Percentiles rank a stretch among this genome's conserved stretches.
phyloP scores from a whole-genome alignment of 2,888 invertebrate genomes.

The Diarsia brunnea region DNA sequence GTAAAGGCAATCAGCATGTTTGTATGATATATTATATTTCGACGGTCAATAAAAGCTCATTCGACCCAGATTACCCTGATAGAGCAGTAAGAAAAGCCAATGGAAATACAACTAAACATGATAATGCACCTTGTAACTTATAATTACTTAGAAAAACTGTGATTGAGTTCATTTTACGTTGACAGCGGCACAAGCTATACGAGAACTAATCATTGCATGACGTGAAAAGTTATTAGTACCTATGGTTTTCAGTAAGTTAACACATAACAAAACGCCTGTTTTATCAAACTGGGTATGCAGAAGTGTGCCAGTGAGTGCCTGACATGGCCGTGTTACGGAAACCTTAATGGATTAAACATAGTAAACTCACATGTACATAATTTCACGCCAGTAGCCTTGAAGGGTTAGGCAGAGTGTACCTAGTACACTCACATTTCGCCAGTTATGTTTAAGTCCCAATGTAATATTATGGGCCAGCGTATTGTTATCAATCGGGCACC shows the following conservation, averaged over 20 bases:
- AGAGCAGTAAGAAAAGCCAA: not conserved
- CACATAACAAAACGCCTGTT: too few relatives aligned
- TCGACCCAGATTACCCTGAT: not conserved
- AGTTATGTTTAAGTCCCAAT: too few relatives aligned
- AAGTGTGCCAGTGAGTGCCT: too few relatives aligned
- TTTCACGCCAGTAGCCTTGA: too few relatives aligned
- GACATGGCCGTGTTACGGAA: not conserved
- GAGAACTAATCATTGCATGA: not conserved
- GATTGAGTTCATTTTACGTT: not conserved
- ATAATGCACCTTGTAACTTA: not conserved
- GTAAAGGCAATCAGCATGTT: too few relatives aligned
- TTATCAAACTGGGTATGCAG: not conserved
- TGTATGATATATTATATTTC: too few relatives aligned
- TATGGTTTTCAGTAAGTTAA: too few relatives aligned
- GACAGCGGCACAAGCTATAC: not conserved
- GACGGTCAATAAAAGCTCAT: not conserved
- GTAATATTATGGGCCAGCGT: too few relatives aligned
- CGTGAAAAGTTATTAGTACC: too few relatives aligned
- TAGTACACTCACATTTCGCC: not conserved
- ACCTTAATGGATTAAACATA: not conserved
- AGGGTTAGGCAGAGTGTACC: too few relatives aligned
- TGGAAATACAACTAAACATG: not conserved
- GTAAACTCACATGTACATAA: not conserved
- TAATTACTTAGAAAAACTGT: not conserved
- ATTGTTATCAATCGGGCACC: too few relatives aligned